Evolutionary conservation across 2,888 invertebrate genomes (phyloP), one percentile per base, ranked within the genome.

Genomic region (Athalia cordata): DNA sequence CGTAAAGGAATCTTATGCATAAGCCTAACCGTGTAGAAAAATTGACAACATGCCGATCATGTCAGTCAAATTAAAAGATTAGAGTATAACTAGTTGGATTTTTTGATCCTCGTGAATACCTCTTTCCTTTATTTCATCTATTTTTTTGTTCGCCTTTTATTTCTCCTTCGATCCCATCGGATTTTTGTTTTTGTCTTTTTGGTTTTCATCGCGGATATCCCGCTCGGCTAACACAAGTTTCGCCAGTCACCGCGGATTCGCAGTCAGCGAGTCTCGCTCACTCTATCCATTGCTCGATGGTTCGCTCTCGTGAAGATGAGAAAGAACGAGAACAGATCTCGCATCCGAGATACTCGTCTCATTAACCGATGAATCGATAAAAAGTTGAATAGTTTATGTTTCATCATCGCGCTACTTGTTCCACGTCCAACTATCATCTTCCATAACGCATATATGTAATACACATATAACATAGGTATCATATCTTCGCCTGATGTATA

Each of bases 361-460:
- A 75, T 75, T 75, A 75, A 75, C 75, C 75, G 75, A 75, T 75
- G 75, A 75, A 75, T 75, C 75, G 75, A 75, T 64, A 75, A 75
- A 75, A 75, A 75, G 47, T 75, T 75, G 43, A 75, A 75, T 75
- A 75, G 50, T 62, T 75, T 64, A 75, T 61, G 62, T 62, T 64
- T 75, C 75, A 64, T 75, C 75, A 75, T 64, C 62, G 75, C 47
- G 75, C 62, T 75, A 75, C 75, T 75, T 52, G 75, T 62, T 75
- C 49, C 64, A 50, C 52, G 62, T n/a, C n/a, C 75, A 57, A 50
- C 43, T 52, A 68, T n/a, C 55, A 52, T 47, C 15, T 59, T 29
- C 29, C 29, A 29, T 29, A 29, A 29, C 59, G 72, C 59, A n/a
- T 9, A 9, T 9, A 55, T 55, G 55, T n/a, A 55, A n/a, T 29